phyloP scores from a whole-genome alignment of 2,797 vertebrate genomes.

The Glossophaga mutica region DNA sequence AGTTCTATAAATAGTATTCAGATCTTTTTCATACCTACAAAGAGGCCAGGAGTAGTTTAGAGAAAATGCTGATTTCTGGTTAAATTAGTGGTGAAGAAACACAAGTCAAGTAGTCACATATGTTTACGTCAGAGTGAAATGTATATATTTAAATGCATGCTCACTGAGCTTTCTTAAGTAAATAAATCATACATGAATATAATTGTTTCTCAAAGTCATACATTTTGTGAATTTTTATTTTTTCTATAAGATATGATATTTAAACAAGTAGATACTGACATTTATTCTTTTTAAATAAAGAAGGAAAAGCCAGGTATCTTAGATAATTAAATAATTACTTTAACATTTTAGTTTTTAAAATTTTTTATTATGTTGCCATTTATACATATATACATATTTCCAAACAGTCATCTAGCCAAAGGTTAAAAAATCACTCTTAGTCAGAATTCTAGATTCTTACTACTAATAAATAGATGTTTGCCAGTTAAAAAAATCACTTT shows the following conservation, averaged over 20 bases:
- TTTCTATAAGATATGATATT: background rate
- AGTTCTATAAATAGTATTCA: background rate
- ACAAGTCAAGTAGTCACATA: background rate
- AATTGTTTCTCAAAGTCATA: background rate
- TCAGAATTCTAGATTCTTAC: background rate
- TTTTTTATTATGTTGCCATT: background rate
- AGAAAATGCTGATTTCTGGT: background rate
- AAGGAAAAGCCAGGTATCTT: background rate
- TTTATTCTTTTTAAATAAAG: background rate
- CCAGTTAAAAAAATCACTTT: background rate
- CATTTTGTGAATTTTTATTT: background rate
- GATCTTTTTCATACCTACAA: background rate
- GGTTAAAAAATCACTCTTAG: background rate
- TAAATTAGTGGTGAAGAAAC: background rate
- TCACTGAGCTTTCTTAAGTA: background rate
- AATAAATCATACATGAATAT: background rate
- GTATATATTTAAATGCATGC: background rate
- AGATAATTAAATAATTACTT: background rate
- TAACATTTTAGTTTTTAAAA: background rate
- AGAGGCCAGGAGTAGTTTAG: background rate
- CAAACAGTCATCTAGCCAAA: background rate
- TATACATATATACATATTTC: background rate
- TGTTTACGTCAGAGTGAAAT: background rate
- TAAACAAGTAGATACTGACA: background rate
- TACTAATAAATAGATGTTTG: background rate